These are phyloP conservation scores for Lasius fuliginosus DNA, from an alignment of 2,888 invertebrate genomes.

Conservation along the genomic window DNA sequence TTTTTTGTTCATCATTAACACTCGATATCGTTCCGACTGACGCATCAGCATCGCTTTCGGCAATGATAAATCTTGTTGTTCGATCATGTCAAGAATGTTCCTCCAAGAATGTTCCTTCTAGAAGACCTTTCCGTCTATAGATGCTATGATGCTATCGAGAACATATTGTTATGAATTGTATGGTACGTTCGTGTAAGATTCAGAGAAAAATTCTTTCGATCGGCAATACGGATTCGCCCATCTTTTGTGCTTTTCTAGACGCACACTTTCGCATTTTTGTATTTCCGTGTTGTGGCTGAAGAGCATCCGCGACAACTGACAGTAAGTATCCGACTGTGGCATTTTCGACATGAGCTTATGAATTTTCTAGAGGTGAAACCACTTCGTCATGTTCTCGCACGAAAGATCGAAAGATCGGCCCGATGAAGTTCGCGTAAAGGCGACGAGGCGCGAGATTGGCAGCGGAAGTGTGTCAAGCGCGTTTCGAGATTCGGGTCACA, in stretches of 20 bases:
- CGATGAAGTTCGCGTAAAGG: constrained; percentile 59
- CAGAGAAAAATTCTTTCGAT: constrained; percentile 17
- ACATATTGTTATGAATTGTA: not conserved
- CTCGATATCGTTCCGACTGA: constrained; percentile 63
- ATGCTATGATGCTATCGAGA: not conserved
- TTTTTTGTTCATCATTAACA: constrained; percentile 64
- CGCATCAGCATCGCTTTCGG: constrained; percentile 58
- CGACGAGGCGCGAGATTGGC: constrained; percentile 58
- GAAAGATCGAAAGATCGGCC: constrained; percentile 54
- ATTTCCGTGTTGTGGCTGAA: not conserved
- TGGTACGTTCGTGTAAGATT: not conserved
- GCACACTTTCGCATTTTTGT: not conserved
- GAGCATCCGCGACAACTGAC: constrained; percentile 38
- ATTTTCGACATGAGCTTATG: constrained; percentile 58
- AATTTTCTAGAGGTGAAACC: constrained; percentile 37
- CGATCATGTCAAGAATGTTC: constrained; percentile 41
- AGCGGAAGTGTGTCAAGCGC: constrained; percentile 63
- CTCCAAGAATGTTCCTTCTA: not conserved
- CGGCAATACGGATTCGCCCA: not conserved
- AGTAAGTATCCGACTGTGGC: constrained; percentile 21
- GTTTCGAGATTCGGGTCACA: constrained; percentile 61
- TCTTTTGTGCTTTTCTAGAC: constrained; percentile 2
- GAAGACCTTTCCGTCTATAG: not conserved
- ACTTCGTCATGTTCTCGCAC: constrained; percentile 47
- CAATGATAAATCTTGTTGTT: constrained; percentile 64